Evolutionary conservation across 2,797 vertebrate species (phyloP), one percentile per base, ranked within the genome.

Genomic region (Semaprochilodus insignis): DNA sequence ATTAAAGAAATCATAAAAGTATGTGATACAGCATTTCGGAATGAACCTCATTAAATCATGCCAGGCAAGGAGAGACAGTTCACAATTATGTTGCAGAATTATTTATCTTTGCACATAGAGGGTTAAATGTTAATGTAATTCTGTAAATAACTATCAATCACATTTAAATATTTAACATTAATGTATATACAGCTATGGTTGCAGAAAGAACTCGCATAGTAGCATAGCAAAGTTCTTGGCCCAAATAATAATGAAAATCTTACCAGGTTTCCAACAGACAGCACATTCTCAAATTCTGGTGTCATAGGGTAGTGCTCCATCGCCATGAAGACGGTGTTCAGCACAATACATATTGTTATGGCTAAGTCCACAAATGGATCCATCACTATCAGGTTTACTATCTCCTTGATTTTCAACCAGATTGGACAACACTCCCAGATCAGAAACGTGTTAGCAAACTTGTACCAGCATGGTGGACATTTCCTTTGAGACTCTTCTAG

Each of bases 281-380:
- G 93, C 85, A 98, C 97, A 0, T 88, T 87, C 54, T 96, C 93
- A 34, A 99, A 99, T 0, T 96, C 82, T 0, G 72, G 17, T 0
- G 98, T 97, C 97, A 99, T 99, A 3, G 98, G 98, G 81, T 99
- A 97, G 87, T 99, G 98, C 87, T 99, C 98, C 98, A 99, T 98
- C 1, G 98, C 97, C 98, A 99, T 99, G 90, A 99, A 99, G 66
- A 99, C 87, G 0, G 98, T 99, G 90, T 99, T 99, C 85, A 99
- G 96, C 82, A 99, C 97, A 17, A 99, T 99, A 84, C 98, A 99
- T 92, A 99, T 99, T 89, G 98, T 99, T 90, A 99, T 99, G 91
- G 97, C 96, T 90, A 99, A 89, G 89, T 99, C 98, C 72, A 99
- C 98, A 67, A 99, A 99, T 0, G 98, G 98, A 90, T 99, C 98